Base-by-base conservation (phyloP, 2,113 vertebrate species). In the Empidonax alnorum region DNA sequence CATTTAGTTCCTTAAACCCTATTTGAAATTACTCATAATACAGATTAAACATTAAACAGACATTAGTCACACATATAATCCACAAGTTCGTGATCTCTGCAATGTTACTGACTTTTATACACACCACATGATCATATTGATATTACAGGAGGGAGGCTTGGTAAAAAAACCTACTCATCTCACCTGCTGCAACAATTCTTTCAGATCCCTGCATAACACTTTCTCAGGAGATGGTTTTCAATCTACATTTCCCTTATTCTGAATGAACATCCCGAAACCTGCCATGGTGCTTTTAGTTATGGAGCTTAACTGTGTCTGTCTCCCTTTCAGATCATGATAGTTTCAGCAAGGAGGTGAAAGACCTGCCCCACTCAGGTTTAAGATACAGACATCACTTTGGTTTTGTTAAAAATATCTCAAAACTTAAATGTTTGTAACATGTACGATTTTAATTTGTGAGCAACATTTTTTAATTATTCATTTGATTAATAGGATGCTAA, bases 11-110 rank as follows among this genome's bases (percentile, higher is more conserved):
- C 58, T 59, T 87, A 88, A 76, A 49, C 3, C 10, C n/a, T 83
- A 27, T 53, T 75, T 90, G 62, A 85, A 92, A 73, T 93, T 53
- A 74, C 23, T 69, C 63, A 50, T 83, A 66, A 49, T 50, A 77
- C 42, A 73, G 88, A 85, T 96, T 97, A 96, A 96, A 95, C 55
- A 93, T 95, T 96, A 97, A 95, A 55, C 92, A 90, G 39, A 30
- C 23, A 46, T 89, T 93, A 88, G 71, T 93, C 90, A 93, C 28
- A 74, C 35, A 25, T n/a, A 44, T 39, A 65, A n/a, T 68, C 55
- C 2, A 0, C 16, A 69, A 53, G 22, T 73, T 85, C 14, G 6
- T 35, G 31, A 63, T 86, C 86, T 83, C 66, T 92, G 67, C 53
- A 21, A 58, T 27, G 41, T 83, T 85, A 22, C 53, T 59, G 13